Evolutionary conservation across 1,140 invertebrate species (phyloP).

Genomic region (Antheraea mylitta): DNA sequence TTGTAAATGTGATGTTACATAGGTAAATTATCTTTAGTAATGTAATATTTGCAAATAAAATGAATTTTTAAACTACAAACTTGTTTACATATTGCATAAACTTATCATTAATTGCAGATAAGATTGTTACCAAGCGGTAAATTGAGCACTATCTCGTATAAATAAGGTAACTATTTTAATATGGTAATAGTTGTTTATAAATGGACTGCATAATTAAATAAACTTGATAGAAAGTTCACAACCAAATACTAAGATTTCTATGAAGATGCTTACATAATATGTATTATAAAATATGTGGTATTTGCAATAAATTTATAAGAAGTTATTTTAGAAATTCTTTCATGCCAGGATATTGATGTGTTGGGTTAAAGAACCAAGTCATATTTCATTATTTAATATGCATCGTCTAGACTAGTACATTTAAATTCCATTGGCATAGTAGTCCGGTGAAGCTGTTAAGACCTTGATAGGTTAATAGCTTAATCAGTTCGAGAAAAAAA

Average conservation of each 20-base stretch:
- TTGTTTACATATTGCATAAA: background rate
- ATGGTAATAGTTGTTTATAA: background rate
- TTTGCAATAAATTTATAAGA: background rate
- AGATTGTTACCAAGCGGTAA: background rate
- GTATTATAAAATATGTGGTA: background rate
- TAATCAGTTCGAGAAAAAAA: no score
- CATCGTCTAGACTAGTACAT: constrained; percentile 13
- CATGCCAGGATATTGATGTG: background rate
- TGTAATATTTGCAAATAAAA: background rate
- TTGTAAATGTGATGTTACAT: background rate
- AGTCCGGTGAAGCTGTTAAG: no score
- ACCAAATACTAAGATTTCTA: background rate
- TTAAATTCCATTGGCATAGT: background rate
- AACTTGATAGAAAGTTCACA: background rate
- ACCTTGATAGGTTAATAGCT: no score
- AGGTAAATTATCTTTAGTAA: no score
- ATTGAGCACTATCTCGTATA: background rate
- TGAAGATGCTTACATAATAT: background rate
- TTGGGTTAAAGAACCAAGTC: background rate
- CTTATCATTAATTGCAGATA: background rate
- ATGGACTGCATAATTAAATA: background rate
- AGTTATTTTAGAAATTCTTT: no score
- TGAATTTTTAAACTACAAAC: background rate
- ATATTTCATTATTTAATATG: background rate
- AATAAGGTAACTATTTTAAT: background rate